Percentiles rank a stretch among this genome's conserved stretches.
Conservation (phyloP, 53 echinoderm and acorn worm genomes). For the Henricia sp. region DNA sequence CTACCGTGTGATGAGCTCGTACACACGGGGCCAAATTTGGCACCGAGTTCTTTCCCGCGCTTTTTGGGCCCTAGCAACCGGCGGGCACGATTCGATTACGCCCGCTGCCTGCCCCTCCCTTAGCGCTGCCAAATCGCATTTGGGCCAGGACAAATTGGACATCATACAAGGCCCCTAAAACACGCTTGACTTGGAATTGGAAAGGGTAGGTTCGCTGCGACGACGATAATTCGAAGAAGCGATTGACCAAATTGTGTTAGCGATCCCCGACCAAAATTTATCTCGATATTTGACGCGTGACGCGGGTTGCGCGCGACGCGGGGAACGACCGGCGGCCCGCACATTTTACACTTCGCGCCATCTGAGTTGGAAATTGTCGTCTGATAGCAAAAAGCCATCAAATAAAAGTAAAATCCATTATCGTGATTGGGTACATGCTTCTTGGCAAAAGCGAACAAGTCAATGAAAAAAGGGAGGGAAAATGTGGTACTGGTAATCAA, state of each 20-base stretch:
- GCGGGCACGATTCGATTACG: slow-evolving; percentile 45
- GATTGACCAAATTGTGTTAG: slow-evolving; percentile 60
- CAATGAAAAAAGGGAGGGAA: slow-evolving; percentile 1
- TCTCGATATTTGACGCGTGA: slow-evolving; percentile 48
- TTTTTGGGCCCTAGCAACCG: slow-evolving; percentile 27
- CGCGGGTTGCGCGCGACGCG: no score
- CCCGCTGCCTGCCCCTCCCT: slow-evolving; percentile 51
- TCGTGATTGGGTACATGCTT: slow-evolving; percentile 53
- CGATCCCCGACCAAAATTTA: slow-evolving; percentile 47
- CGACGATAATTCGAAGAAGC: slow-evolving; percentile 45
- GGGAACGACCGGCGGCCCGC: slow-evolving; percentile 11
- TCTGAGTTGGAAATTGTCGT: slow-evolving; percentile 26
- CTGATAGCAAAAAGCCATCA: slow-evolving; percentile 16
- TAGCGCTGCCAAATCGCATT: slow-evolving; percentile 58
- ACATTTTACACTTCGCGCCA: slow-evolving; percentile 13
- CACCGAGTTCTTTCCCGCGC: slow-evolving; percentile 36
- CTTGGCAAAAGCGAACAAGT: slow-evolving; percentile 38
- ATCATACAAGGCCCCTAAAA: slow-evolving; percentile 61
- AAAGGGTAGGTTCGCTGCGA: slow-evolving; percentile 52
- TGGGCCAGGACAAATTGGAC: slow-evolving; percentile 58
- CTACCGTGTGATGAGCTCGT: background rate
- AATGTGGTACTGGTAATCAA: slow-evolving; percentile 36
- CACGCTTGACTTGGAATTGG: slow-evolving; percentile 59
- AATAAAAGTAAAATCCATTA: slow-evolving; percentile 38
- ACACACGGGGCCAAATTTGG: background rate